These are phyloP conservation scores for Drosophila diplacantha DNA, from an alignment of 2,888 invertebrate genomes.

Conservation along the genomic window DNA sequence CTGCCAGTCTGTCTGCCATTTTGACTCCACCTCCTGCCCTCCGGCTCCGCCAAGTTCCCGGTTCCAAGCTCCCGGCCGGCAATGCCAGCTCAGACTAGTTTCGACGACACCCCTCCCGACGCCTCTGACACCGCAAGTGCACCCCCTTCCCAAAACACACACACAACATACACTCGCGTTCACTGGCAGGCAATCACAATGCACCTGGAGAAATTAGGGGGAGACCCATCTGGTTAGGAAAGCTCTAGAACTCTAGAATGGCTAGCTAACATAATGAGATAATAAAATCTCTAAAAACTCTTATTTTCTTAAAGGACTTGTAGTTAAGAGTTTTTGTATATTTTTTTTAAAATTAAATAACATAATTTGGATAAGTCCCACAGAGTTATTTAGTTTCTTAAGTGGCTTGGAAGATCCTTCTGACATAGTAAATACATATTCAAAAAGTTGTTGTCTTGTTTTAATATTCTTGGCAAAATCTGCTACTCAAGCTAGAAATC, in stretches of 20 bases:
- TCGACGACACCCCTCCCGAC: conserved; percentile 38
- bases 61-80: conserved; percentile 26
- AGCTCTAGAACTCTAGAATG: not conserved
- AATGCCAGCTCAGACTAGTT: conserved; percentile 33
- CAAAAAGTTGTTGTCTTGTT: not conserved
- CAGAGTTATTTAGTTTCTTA: not conserved
- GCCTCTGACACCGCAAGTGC: conserved; percentile 4
- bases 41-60: conserved; percentile 17
- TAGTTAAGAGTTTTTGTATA: too few species aligned
- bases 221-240: not conserved
- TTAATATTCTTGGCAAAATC: rapidly evolving
- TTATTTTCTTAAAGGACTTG: too few species aligned
- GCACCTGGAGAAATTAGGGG: conserved; percentile 10
- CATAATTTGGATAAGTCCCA: not conserved
- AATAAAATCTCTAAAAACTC: too few species aligned
- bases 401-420: not conserved
- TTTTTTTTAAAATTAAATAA: not conserved
- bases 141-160: conserved; percentile 4
- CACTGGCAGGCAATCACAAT: conserved; percentile 20
- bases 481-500: not conserved
- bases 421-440: not conserved
- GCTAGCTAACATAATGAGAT: not conserved
- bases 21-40: conserved; percentile 38
- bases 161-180: conserved; percentile 1
- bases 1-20: conserved; percentile 70